Evolutionary conservation across 2,888 invertebrate genomes (phyloP), one percentile per base, ranked within the genome.

Genomic region (Agonum fuliginosum): DNA sequence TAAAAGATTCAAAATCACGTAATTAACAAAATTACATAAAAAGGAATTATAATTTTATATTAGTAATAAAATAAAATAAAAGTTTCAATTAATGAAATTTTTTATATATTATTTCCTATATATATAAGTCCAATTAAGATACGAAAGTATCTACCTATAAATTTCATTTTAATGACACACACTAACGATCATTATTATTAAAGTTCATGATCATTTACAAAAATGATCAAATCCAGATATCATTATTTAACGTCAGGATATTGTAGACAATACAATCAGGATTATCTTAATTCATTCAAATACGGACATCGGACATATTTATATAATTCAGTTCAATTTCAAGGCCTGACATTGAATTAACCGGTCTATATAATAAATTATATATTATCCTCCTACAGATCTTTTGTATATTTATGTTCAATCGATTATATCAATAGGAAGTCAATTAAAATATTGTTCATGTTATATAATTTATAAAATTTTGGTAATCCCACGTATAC

Each of bases 321-420:
- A 54, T 62, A 62, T 54, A 54, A 54, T 54, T 54, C 24, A 54
- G 54, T 54, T 62, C 58, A 62, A 30, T 62, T 30, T 62, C 58
- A 62, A 62, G 58, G 58, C 20, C 14, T 62, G 30, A 34, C 58
- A 62, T 62, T 62, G 34, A 30, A 62, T 62, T 30, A 24, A 27
- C 14, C 30, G 14, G n/a, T n/a, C 10, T 27, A 3, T 30, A n/a
- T n/a, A n/a, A n/a, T n/a, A n/a, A 17, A 30, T 30, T 62, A 62
- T 62, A 30, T 14, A 4, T 17, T 30, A 30, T 62, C 30, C 5
- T 30, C 12, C 30, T 30, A 30, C 5, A 51, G 8, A 62, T 62
- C 30, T 62, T n/a, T 30, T 62, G 24, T 54, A 48, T 10, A 37
- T 48, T 20, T 20, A 24, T 54, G 8, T 54, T 12, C n/a, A n/a